A percentile compares a stretch with the other conserved stretches of the same genome.
Conservation (phyloP, 2,113 vertebrate species). For the Uropsilus gracilis region DNA sequence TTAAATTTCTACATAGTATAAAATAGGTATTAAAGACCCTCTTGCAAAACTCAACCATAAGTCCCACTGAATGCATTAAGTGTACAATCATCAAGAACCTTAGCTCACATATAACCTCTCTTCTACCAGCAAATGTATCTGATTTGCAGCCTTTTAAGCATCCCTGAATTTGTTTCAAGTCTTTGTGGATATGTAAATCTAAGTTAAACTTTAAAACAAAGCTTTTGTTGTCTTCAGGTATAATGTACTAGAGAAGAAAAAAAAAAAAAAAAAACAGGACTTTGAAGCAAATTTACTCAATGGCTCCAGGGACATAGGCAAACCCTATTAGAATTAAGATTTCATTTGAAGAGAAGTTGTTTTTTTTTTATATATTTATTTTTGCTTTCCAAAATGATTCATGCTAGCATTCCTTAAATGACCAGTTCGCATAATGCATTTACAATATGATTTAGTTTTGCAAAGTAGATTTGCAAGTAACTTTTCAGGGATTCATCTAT, state of each 20-base stretch:
- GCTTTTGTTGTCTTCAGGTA: neutral
- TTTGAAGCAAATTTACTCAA: constrained; percentile 5
- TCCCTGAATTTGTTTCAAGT: neutral
- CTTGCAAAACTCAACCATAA: neutral
- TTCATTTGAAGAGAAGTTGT: constrained; percentile 62
- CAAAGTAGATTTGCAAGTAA: constrained; percentile 71
- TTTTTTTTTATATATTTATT: too few relatives aligned
- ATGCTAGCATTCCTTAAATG: constrained; percentile 53
- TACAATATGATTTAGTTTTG: constrained; percentile 72
- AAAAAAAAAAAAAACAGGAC: neutral
- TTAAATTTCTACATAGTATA: neutral
- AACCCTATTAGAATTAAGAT: constrained; percentile 23
- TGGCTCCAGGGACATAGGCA: constrained; percentile 1
- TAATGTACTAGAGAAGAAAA: neutral
- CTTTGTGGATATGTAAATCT: constrained; percentile 1
- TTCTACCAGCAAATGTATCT: neutral
- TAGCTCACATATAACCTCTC: neutral
- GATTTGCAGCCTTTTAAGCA: constrained; percentile 21
- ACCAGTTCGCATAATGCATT: constrained; percentile 63
- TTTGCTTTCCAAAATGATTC: constrained; percentile 61
- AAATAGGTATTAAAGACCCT: neutral
- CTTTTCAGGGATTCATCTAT: constrained; percentile 65
- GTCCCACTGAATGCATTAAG: neutral
- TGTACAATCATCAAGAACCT: neutral
- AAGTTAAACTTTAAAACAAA: neutral